These are phyloP conservation scores for Molossus alvarezi DNA, from an alignment of 2,797 vertebrate genomes.

Conservation along the genomic window DNA sequence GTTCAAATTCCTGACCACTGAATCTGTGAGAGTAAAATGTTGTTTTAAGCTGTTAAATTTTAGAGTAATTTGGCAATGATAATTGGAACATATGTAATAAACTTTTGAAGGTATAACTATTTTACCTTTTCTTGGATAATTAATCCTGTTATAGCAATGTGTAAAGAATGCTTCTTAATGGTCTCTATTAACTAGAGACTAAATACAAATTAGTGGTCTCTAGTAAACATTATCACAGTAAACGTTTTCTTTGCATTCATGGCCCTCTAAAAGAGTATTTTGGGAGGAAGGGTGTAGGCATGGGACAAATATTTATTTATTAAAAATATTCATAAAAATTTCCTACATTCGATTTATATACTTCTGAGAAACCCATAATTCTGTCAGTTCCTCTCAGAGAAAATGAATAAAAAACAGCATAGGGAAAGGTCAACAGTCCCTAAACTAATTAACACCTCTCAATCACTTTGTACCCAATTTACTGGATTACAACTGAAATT, in stretches of 20 bases:
- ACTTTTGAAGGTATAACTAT: background rate
- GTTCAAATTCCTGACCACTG: background rate
- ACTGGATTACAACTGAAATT: background rate
- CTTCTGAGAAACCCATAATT: background rate
- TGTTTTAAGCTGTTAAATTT: background rate
- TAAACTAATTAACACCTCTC: slow-evolving; percentile 23
- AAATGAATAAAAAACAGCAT: background rate
- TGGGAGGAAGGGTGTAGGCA: too few species aligned
- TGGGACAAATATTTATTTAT: background rate
- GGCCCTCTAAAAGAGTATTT: background rate
- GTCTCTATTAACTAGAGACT: background rate
- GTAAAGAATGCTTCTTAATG: background rate
- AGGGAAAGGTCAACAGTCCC: slow-evolving; percentile 4
- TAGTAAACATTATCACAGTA: background rate
- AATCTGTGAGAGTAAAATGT: background rate
- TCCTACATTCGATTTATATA: background rate
- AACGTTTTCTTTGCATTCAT: background rate
- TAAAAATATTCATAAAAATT: background rate
- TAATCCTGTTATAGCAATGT: background rate
- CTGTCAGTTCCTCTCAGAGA: background rate
- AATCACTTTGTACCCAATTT: background rate
- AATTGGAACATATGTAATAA: background rate
- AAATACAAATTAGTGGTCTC: background rate
- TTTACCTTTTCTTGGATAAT: background rate
- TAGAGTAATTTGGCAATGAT: background rate